phyloP scores from a whole-genome alignment of 2,113 vertebrate genomes.

The Meleagris gallopavo region DNA sequence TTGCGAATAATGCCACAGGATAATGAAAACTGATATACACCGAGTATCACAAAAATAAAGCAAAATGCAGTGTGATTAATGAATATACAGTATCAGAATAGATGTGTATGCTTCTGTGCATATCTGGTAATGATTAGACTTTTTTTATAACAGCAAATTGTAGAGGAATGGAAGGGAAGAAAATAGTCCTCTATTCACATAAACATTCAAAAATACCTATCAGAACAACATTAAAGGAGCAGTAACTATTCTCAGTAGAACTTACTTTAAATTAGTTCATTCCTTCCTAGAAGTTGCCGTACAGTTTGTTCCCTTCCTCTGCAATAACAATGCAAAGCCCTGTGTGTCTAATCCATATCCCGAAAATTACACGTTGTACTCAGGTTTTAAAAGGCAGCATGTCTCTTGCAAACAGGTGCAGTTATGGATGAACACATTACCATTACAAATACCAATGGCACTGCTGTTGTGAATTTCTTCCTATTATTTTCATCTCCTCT shows the following conservation, averaged over 20 bases:
- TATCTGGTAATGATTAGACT: neutral
- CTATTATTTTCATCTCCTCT: constrained; percentile 15
- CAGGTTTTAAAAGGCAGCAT: constrained; percentile 14
- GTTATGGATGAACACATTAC: neutral
- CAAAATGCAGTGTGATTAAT: neutral
- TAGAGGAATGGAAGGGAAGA: neutral
- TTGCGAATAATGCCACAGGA: constrained; percentile 17
- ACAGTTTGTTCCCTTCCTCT: neutral
- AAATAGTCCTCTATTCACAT: neutral
- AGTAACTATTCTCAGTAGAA: neutral
- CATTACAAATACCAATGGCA: neutral
- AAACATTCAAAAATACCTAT: neutral
- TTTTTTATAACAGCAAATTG: neutral
- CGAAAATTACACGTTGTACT: neutral
- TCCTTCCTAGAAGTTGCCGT: neutral
- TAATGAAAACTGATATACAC: constrained; percentile 13
- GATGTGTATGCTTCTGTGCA: neutral
- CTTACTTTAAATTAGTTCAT: neutral
- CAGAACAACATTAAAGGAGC: neutral
- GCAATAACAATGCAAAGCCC: constrained; percentile 24
- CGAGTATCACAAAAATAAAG: neutral
- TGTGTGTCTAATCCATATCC: neutral
- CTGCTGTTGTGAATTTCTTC: constrained; percentile 22
- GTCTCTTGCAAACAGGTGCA: constrained; percentile 3
- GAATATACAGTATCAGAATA: neutral